These are phyloP conservation scores for Fragum fragum DNA, from an alignment of 2,888 invertebrate genomes.

Conservation along the genomic window DNA sequence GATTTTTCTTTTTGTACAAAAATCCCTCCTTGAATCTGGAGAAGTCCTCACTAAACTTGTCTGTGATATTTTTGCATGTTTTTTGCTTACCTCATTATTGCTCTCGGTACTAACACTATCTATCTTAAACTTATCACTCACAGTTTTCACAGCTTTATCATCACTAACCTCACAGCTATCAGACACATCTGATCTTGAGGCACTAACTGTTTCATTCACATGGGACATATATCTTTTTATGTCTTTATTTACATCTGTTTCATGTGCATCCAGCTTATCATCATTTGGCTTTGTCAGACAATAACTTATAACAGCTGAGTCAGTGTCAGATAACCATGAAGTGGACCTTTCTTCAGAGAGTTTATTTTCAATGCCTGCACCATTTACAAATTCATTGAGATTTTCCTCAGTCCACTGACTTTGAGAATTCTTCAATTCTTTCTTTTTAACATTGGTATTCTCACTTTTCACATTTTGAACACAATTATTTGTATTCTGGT, in stretches of 20 bases:
- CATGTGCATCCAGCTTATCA: background rate
- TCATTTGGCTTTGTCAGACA: background rate
- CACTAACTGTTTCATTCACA: too few species aligned
- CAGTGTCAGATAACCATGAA: background rate
- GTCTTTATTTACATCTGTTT: background rate
- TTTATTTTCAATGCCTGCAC: too few species aligned
- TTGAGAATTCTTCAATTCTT: background rate
- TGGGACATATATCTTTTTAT: too few species aligned
- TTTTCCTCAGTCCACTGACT: background rate
- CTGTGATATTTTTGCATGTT: background rate
- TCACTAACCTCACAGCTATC: background rate
- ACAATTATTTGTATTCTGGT: background rate
- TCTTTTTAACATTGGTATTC: background rate
- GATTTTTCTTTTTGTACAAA: background rate
- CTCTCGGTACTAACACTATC: background rate
- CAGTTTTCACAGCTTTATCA: background rate
- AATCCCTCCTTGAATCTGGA: background rate
- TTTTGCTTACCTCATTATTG: background rate
- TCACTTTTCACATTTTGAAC: background rate
- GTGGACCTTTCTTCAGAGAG: background rate
- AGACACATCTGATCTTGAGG: too few species aligned
- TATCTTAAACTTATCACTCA: background rate
- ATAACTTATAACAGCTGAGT: background rate
- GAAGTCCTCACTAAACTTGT: background rate
- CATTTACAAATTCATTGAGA: background rate